Evolutionary conservation across 2,113 vertebrate genomes (phyloP).

Genomic region (Mionectes macconnelli): DNA sequence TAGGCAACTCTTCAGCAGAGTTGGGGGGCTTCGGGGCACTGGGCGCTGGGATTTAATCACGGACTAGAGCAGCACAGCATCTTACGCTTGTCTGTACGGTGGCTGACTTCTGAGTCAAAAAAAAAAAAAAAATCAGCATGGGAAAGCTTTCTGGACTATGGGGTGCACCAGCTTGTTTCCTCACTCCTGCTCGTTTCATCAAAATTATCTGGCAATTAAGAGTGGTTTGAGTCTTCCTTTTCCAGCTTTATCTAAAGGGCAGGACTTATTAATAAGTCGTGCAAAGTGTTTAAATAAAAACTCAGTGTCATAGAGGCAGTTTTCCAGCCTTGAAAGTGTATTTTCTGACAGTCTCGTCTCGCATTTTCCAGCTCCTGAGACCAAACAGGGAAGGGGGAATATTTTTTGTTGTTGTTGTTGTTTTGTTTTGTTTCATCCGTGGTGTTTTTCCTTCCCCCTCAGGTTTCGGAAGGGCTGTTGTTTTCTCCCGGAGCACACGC

Average conservation of each 20-base stretch:
- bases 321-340: not conserved
- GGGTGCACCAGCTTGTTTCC: not conserved
- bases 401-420: too few relatives aligned
- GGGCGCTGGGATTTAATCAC: not conserved
- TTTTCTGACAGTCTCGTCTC: not conserved
- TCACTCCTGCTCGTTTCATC: not conserved
- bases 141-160: not conserved
- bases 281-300: not conserved
- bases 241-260: not conserved
- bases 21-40: not conserved
- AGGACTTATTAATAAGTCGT: not conserved
- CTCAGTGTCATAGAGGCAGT: not conserved
- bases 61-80: not conserved
- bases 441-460: not conserved
- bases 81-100: not conserved
- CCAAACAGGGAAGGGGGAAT: not conserved
- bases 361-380: not conserved
- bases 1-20: not conserved
- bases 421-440: not conserved
- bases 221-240: not conserved
- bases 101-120: not conserved
- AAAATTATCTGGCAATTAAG: not conserved
- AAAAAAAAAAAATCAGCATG: not conserved
- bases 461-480: not conserved
- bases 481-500: rapidly evolving